These are phyloP conservation scores for Amblyopsis rosae DNA, from an alignment of 2,113 vertebrate genomes.

Conservation along the genomic window DNA sequence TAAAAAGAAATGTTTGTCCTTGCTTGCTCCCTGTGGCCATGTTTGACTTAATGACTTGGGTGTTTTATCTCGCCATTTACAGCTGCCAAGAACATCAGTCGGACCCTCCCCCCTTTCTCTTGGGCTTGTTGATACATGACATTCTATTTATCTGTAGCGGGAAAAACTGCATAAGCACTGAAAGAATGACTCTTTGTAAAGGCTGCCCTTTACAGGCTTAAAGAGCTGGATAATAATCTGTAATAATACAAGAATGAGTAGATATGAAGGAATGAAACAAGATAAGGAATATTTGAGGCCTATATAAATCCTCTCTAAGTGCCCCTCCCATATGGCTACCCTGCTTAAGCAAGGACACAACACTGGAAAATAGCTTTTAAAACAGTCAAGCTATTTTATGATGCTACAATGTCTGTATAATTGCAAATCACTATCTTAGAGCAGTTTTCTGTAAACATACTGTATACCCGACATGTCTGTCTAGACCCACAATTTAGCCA, in stretches of 20 bases:
- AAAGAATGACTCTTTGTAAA: constrained; percentile 16
- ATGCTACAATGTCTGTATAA: constrained; percentile 21
- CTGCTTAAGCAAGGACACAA: neutral
- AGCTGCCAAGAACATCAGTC: constrained; percentile 40
- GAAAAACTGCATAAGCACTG: constrained; percentile 17
- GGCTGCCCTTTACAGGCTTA: constrained; percentile 10
- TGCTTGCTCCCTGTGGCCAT: too few relatives aligned
- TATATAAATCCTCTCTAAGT: neutral
- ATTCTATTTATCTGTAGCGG: constrained; percentile 50
- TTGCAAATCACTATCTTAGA: constrained; percentile 38
- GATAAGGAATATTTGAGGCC: neutral
- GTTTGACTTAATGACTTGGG: constrained; percentile 15
- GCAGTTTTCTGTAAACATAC: constrained; percentile 26
- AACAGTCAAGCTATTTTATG: neutral
- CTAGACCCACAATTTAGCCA: constrained; percentile 18
- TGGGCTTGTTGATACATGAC: constrained; percentile 68
- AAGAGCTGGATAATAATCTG: constrained; percentile 12
- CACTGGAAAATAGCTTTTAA: constrained; percentile 12
- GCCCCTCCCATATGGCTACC: neutral
- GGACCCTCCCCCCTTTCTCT: neutral
- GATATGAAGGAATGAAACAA: neutral
- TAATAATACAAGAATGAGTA: neutral
- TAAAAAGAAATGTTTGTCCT: too few relatives aligned
- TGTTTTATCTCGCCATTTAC: constrained; percentile 25
- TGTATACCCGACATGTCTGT: constrained; percentile 1